Evolutionary conservation across 35 echinoderm and acorn worm genomes (phyloP), one percentile per base, ranked within the genome.

Genomic region (Heliocidaris erythrogramma): DNA sequence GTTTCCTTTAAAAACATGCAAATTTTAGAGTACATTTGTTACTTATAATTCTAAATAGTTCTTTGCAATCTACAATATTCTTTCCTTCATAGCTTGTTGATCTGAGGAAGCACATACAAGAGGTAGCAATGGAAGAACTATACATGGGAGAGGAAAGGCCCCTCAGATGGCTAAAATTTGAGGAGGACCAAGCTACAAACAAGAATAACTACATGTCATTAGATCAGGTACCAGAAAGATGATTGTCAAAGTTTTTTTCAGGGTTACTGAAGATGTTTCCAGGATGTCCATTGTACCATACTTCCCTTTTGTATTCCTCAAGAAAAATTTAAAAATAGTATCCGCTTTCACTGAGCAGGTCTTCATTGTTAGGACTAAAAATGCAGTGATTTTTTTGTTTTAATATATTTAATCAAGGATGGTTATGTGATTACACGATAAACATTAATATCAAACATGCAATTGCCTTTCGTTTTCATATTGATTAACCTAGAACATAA

Each of bases 141-240:
- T 88, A 88, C 31, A 88, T 31, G 86, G 86, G 86, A 24, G 31
- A 88, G 13, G 31, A 88, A 31, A 88, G 10, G 13, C 86, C 86
- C 11, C 10, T 88, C 30, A 13, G 31, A 88, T 88, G 31, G 13
- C 86, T 88, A 9, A 10, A 13, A 9, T 88, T 88, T 30, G 86
- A 88, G 31, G 13, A 88, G 31, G 86, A 10, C 9, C 86, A 13
- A 13, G 13, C 86, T 9, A 30, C 9, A 9, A 31, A 88, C 31
- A 88, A 88, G 30, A 88, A 13, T 30, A 88, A 88, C 86, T 88
- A 24, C 86, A 88, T 88, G 86, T 88, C 86, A 88, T 30, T 88
- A 9, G 86, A 88, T 32, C 86, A 88, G 86, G 86, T 88, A 88
- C 9, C 9, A 13, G 11, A 24, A 11, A 13, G 61, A 11, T 71